Percentiles rank a stretch among this genome's conserved stretches.
Conservation (phyloP, 1,140 invertebrate genomes). For the Hycleus phaleratus region DNA sequence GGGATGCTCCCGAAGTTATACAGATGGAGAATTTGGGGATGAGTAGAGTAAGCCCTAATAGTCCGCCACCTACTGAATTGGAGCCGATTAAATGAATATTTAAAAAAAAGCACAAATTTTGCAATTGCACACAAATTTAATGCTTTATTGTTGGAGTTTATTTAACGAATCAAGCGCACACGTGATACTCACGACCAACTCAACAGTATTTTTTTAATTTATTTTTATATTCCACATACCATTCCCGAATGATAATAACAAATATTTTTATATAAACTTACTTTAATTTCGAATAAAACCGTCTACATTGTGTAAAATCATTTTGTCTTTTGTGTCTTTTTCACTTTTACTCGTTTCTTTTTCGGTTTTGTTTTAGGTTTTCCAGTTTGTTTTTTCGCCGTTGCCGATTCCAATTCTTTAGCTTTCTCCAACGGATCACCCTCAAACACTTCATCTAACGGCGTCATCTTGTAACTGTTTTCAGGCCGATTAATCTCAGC, state of each 20-base stretch:
- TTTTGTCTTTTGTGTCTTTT: background rate
- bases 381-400: conserved; percentile 3
- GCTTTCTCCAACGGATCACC: conserved; percentile 42
- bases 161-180: too few species aligned
- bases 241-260: too few species aligned
- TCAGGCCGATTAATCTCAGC: conserved; percentile 62
- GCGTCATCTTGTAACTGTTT: conserved; percentile 54
- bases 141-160: too few species aligned
- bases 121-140: too few species aligned
- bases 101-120: background rate
- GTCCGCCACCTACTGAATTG: conserved; percentile 25
- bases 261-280: too few species aligned
- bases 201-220: too few species aligned
- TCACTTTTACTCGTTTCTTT: conserved; percentile 3
- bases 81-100: conserved; percentile 32
- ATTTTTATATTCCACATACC: too few species aligned
- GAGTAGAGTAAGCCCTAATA: conserved; percentile 43
- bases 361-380: conserved; percentile 2
- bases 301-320: background rate
- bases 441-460: conserved; percentile 58
- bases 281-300: too few species aligned
- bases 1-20: conserved; percentile 35
- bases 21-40: conserved; percentile 48
- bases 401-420: conserved; percentile 13
- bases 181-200: too few species aligned